Percentiles rank a stretch among this genome's conserved stretches.
phyloP scores from a whole-genome alignment of 2,113 vertebrate genomes.

The Ginglymostoma cirratum region DNA sequence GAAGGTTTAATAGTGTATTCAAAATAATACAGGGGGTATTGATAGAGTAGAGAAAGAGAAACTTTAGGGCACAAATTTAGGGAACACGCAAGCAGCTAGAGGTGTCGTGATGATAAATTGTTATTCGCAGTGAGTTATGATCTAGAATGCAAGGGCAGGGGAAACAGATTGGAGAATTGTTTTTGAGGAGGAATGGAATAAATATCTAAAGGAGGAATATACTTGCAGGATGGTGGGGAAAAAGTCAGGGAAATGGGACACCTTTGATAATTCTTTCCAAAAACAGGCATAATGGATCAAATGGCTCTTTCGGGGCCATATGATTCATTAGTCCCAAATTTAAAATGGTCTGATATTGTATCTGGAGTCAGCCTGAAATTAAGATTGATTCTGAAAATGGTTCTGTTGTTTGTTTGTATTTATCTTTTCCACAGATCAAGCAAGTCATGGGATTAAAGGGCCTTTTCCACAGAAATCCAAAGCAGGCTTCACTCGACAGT shows the following conservation, averaged over 20 bases:
- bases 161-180: not conserved
- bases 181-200: not conserved
- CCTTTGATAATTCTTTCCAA: not conserved
- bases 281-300: not conserved
- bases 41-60: not conserved
- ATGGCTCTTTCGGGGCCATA: not conserved
- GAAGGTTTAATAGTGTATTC: not conserved
- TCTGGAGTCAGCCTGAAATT: not conserved
- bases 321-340: not conserved
- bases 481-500: constrained; percentile 96
- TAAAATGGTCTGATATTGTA: not conserved
- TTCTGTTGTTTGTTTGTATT: constrained; percentile 4
- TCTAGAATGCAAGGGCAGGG: not conserved
- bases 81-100: not conserved
- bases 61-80: not conserved
- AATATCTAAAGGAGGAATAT: not conserved
- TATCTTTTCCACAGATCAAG: constrained; percentile 67
- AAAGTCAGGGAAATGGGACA: not conserved
- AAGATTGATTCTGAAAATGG: constrained; percentile 11
- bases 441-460: constrained; percentile 91
- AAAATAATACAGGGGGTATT: not conserved
- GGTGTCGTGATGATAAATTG: not conserved
- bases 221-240: not conserved
- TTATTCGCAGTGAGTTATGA: not conserved
- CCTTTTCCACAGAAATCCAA: constrained; percentile 95